phyloP scores from a whole-genome alignment of 1,140 invertebrate genomes.

The Elymnias hypermnestra region DNA sequence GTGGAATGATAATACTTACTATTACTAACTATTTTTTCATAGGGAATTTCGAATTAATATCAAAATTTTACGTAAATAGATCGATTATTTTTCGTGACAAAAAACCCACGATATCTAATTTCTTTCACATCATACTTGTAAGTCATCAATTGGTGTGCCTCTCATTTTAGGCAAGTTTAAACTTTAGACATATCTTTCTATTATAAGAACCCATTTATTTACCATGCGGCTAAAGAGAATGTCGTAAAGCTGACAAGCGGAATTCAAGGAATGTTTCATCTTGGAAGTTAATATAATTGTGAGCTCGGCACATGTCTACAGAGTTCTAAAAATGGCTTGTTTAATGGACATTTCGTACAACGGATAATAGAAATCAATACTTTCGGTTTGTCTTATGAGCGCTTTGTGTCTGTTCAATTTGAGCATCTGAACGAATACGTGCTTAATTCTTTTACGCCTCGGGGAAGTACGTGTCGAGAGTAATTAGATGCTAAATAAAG shows the following conservation, averaged over 20 bases:
- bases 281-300: conserved; percentile 6
- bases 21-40: too few relatives aligned
- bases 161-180: neutral
- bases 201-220: conserved; percentile 3
- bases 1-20: too few relatives aligned
- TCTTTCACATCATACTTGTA: too few relatives aligned
- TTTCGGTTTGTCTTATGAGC: conserved; percentile 6
- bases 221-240: conserved; percentile 10
- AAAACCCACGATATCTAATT: too few relatives aligned
- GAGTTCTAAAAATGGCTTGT: conserved; percentile 27
- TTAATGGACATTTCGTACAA: conserved; percentile 11
- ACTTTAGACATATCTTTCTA: neutral
- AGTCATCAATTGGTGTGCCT: too few relatives aligned
- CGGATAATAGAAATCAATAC: too few relatives aligned
- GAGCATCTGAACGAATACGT: conserved; percentile 6
- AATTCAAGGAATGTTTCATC: conserved; percentile 11
- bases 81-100: too few relatives aligned
- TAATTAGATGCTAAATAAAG: too few relatives aligned
- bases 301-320: conserved; percentile 12
- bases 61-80: too few relatives aligned
- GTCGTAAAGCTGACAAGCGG: conserved; percentile 12
- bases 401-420: neutral
- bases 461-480: too few relatives aligned
- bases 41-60: too few relatives aligned
- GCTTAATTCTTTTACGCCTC: conserved; percentile 14